These are phyloP conservation scores for Pteronura brasiliensis DNA, from an alignment of 2,113 vertebrate genomes.

Conservation along the genomic window DNA sequence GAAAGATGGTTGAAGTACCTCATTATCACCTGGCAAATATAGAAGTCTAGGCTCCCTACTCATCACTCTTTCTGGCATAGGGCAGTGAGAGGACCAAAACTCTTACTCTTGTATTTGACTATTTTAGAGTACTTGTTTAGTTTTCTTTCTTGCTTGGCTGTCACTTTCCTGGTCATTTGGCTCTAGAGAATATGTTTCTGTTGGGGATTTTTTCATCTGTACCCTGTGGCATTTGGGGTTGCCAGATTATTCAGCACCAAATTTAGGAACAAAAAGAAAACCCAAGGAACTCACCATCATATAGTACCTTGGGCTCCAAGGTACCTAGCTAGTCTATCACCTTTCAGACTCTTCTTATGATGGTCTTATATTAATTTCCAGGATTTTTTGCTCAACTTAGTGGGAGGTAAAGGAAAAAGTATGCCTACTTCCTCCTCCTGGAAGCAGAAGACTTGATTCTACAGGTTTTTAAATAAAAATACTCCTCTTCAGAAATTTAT, in stretches of 20 bases:
- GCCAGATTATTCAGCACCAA: not conserved
- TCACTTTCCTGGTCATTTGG: not conserved
- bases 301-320: not conserved
- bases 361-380: not conserved
- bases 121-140: not conserved
- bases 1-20: not conserved
- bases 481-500: not conserved
- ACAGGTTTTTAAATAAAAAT: not conserved
- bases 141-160: not conserved
- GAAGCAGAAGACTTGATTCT: not conserved
- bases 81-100: not conserved
- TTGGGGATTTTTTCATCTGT: not conserved
- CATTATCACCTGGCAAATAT: not conserved
- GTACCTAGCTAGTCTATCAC: not conserved
- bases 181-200: not conserved
- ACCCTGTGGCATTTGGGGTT: not conserved
- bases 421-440: not conserved
- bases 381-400: not conserved
- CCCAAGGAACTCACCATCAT: not conserved
- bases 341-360: not conserved
- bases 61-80: not conserved
- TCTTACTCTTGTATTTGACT: not conserved
- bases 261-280: not conserved
- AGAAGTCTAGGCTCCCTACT: not conserved
- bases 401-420: not conserved